Conservation (phyloP, 2,797 vertebrate genomes). For the Sebastes kiyomatsui region DNA sequence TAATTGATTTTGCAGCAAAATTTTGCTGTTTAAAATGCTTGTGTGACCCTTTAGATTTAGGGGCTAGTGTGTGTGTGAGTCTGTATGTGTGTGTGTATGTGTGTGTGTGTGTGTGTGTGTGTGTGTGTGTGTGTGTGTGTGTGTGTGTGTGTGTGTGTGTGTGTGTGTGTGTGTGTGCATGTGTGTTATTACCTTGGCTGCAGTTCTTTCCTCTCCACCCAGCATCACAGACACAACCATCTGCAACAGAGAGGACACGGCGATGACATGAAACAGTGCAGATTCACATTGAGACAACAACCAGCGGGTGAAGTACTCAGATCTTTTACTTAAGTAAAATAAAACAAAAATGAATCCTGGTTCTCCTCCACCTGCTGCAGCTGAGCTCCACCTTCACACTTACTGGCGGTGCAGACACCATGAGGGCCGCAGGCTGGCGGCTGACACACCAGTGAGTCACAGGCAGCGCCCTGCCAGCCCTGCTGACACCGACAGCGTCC, state of each 20-base stretch:
- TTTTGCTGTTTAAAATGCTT: too few species aligned
- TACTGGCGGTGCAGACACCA: conserved; percentile 84
- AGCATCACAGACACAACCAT: conserved; percentile 88
- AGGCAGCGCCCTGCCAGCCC: conserved; percentile 79
- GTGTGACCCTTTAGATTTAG: too few species aligned
- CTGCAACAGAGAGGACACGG: conserved; percentile 70
- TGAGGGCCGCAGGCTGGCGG: conserved; percentile 81
- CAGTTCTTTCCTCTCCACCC: conserved; percentile 91
- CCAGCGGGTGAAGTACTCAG: background rate
- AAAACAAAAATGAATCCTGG: background rate
- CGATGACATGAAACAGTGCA: background rate
- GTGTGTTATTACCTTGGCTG: conserved; percentile 82
- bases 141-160: background rate
- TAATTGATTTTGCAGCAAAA: too few species aligned
- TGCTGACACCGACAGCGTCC: conserved; percentile 83
- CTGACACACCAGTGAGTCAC: conserved; percentile 83
- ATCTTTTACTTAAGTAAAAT: background rate
- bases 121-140: background rate
- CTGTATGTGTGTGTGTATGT: background rate
- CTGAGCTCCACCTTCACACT: conserved; percentile 49
- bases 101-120: background rate
- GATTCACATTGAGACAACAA: background rate
- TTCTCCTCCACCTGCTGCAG: background rate
- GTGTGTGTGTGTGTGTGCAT: background rate
- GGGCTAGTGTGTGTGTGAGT: background rate